These are phyloP conservation scores for Ivindomyrus marchei DNA, from an alignment of 2,113 vertebrate genomes.

Conservation along the genomic window DNA sequence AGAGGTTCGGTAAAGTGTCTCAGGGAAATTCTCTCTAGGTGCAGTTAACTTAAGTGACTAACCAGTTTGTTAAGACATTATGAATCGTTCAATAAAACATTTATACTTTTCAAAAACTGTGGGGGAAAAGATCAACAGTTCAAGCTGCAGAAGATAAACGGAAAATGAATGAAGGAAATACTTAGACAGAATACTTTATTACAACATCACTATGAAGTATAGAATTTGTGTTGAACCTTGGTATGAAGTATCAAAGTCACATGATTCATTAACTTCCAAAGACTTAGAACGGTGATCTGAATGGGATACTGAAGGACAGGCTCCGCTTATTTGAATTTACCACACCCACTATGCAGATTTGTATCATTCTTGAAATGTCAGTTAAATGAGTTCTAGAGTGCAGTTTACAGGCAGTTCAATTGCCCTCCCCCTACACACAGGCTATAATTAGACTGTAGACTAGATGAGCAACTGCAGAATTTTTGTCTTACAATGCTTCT, in stretches of 20 bases:
- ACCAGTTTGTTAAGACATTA: not conserved
- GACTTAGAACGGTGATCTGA: not conserved
- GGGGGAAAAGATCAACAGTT: not conserved
- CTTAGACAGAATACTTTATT: not conserved
- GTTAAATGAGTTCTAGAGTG: not conserved
- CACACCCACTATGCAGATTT: not conserved
- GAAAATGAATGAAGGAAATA: not conserved
- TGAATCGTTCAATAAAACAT: not conserved
- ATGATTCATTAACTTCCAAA: not conserved
- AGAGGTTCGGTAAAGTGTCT: not conserved
- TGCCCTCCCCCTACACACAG: not conserved
- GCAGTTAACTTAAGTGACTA: not conserved
- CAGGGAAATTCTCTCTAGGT: not conserved
- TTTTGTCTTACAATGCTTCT: not conserved
- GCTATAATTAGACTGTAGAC: not conserved
- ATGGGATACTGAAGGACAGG: not conserved
- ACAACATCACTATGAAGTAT: not conserved
- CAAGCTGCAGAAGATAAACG: not conserved
- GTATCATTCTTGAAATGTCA: not conserved
- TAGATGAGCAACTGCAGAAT: not conserved
- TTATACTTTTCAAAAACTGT: not conserved
- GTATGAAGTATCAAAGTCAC: not conserved
- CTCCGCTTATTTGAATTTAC: not conserved
- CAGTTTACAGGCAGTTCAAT: not conserved
- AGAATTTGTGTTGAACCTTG: not conserved